Percentiles rank a stretch among this genome's conserved stretches.
Evolutionary conservation across 2,797 vertebrate species (phyloP).

Genomic region (Caiman crocodilus): DNA sequence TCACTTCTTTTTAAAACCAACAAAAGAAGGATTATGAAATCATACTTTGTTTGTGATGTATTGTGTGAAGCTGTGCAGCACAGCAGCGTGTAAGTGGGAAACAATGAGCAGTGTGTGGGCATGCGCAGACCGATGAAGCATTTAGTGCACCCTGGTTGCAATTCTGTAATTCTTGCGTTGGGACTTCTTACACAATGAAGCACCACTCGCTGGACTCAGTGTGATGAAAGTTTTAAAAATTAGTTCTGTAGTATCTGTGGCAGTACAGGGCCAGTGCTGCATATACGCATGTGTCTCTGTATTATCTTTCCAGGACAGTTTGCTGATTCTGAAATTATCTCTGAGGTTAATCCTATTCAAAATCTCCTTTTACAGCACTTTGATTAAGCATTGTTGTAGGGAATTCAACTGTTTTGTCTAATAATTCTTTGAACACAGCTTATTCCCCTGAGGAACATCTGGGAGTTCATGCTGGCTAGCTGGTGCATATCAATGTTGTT

Average conservation of each 20-base stretch:
- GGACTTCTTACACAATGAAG: too few species aligned
- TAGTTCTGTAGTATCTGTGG: not conserved
- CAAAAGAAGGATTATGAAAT: not conserved
- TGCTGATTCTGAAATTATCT: not conserved
- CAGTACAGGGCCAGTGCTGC: not conserved
- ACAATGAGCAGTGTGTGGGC: not conserved
- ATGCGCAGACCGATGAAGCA: fast-evolving
- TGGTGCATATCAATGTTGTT: fast-evolving
- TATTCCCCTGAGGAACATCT: not conserved
- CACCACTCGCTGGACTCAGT: not conserved
- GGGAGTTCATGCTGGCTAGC: not conserved
- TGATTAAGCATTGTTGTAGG: not conserved
- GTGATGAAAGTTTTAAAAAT: not conserved
- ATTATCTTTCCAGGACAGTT: not conserved
- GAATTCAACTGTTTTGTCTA: not conserved
- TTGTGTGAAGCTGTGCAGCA: not conserved
- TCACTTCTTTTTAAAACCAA: not conserved
- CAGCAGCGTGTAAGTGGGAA: not conserved
- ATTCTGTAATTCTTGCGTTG: not conserved
- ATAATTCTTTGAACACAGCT: not conserved
- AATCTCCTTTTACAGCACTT: not conserved
- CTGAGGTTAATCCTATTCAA: not conserved
- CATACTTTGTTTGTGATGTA: not conserved
- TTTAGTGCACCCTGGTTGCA: not conserved
- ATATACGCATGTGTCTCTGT: not conserved